Base-by-base conservation (phyloP, 2,113 vertebrate species). In the Nerophis lumbriciformis region DNA sequence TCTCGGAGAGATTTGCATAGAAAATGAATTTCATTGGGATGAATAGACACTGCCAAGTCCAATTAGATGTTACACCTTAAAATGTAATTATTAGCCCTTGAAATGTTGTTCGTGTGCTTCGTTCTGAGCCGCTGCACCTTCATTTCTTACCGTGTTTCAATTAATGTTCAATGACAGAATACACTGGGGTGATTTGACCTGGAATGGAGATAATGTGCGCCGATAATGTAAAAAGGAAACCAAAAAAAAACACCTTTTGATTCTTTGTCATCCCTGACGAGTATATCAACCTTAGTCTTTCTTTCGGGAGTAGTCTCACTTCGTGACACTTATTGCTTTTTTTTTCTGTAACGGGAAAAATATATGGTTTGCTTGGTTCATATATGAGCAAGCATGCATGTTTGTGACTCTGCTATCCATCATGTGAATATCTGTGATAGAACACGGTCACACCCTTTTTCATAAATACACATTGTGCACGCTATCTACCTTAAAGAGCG, bases 31-130 rank as follows among this genome's bases (percentile, higher is more conserved):
- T 80, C 58, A 71, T 55, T 68, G 69, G 73, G 66, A 48, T 81
- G 57, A 80, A 75, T 76, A 64, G 61, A 37, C 78, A 71, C 72
- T 66, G 65, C 52, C 69, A 69, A 51, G 64, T 82, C 75, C 71
- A 75, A 65, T 85, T 61, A 58, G 75, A 82, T 73, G 37, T 76
- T 63, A 38, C 37, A 65, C 62, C 52, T 56, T 59, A 61, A 69
- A 76, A 61, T 69, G 61, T 69, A 76, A 83, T 83, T 76, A 83
- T 69, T 42, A 56, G n/a, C 72, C 72, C 76, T 69, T 73, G 70
- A 79, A 78, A 73, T 64, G 78, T 75, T 76, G 76, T 16, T 82
- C 67, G 75, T 66, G 70, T 71, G 57, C 55, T 71, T 62, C 55
- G 54, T 76, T 81, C 72, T 78, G 63, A 72, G 70, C 64, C 58